phyloP scores from a whole-genome alignment of 1,140 invertebrate species.

The Aporrectodea caliginosa region DNA sequence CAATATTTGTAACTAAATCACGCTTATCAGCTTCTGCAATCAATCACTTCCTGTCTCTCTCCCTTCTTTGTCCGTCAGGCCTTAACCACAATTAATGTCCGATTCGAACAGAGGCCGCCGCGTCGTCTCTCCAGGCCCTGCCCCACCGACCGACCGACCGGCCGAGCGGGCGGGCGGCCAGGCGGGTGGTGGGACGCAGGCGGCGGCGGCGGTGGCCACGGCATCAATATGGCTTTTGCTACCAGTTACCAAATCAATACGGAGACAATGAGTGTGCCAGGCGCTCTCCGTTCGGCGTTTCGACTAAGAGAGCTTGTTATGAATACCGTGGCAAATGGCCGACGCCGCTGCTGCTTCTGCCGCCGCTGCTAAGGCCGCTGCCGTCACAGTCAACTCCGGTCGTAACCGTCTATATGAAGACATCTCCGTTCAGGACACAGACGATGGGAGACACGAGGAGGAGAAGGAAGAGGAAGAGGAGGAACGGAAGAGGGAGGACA shows the following conservation, averaged over 20 bases:
- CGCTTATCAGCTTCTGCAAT: neutral
- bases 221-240: neutral
- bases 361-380: too few relatives aligned
- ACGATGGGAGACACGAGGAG: too few relatives aligned
- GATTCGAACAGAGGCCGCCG: neutral
- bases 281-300: neutral
- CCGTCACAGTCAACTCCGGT: too few relatives aligned
- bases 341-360: neutral
- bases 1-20: constrained; percentile 3
- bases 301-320: neutral
- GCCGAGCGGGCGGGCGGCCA: too few relatives aligned
- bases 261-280: neutral
- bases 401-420: too few relatives aligned
- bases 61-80: neutral
- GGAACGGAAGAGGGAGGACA: neutral
- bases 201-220: too few relatives aligned
- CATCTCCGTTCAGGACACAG: too few relatives aligned
- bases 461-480: too few relatives aligned
- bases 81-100: neutral
- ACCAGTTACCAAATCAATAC: neutral
- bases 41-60: neutral
- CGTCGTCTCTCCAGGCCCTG: too few relatives aligned
- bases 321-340: neutral
- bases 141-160: too few relatives aligned
- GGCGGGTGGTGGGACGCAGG: too few relatives aligned